These are phyloP conservation scores for Phortica variegata DNA, from an alignment of 1,140 invertebrate genomes.

Conservation along the genomic window DNA sequence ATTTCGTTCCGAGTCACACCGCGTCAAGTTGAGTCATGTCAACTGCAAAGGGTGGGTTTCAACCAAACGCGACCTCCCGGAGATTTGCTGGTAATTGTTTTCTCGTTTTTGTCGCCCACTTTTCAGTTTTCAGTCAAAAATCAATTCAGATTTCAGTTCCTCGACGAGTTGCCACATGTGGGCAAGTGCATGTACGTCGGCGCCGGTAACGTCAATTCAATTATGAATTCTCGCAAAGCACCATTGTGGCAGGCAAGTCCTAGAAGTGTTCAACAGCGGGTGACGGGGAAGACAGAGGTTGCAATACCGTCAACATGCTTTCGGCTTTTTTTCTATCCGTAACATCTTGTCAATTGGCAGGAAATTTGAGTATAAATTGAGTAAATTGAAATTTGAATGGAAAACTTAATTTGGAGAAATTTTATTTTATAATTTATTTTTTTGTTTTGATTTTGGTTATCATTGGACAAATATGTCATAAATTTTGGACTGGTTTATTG, in stretches of 20 bases:
- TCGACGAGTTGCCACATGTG: slow-evolving; percentile 14
- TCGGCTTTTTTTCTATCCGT: no score
- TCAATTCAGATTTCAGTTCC: neutral
- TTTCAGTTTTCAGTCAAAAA: slow-evolving; percentile 15
- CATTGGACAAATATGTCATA: no score
- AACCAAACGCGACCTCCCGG: slow-evolving; percentile 45
- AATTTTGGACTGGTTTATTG: no score
- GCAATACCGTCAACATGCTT: no score
- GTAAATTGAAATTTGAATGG: slow-evolving; percentile 48
- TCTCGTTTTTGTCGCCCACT: slow-evolving; percentile 29
- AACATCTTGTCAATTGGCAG: slow-evolving; percentile 19
- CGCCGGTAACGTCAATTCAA: slow-evolving; percentile 47
- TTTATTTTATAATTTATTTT: no score
- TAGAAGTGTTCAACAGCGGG: no score
- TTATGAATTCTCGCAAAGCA: slow-evolving; percentile 37
- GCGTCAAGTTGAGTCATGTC: no score
- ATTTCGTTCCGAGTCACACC: no score
- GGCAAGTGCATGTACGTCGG: slow-evolving; percentile 23
- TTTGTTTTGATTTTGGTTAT: no score
- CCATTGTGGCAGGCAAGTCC: slow-evolving; percentile 14
- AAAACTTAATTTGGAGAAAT: slow-evolving; percentile 34
- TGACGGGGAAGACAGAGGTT: no score
- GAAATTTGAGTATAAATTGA: slow-evolving; percentile 38
- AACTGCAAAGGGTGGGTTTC: no score
- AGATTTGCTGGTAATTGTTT: slow-evolving; percentile 43